Percentiles rank a stretch among this genome's conserved stretches.
phyloP scores from a whole-genome alignment of 2,113 vertebrate species.

The Gnathonemus echidnorhynchus region DNA sequence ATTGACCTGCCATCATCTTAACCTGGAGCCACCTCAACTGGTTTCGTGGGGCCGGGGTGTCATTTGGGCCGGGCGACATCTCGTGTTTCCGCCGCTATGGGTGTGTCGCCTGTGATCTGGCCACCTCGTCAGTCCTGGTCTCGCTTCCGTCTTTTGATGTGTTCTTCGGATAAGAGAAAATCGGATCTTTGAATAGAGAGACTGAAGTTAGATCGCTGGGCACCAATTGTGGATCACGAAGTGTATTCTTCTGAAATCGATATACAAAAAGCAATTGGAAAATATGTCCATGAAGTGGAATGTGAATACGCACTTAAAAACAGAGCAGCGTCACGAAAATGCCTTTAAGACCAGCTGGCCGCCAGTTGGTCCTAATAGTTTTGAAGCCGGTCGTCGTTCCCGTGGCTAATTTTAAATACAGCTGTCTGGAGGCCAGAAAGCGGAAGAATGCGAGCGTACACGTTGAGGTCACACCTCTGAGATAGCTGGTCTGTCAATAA shows the following conservation, averaged over 20 bases:
- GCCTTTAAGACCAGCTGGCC: not conserved
- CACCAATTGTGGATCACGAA: not conserved
- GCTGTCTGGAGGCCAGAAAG: not conserved
- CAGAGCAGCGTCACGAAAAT: not conserved
- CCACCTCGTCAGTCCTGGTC: not conserved
- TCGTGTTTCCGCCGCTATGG: not conserved
- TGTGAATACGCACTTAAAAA: not conserved
- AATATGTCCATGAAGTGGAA: not conserved
- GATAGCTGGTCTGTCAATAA: not conserved
- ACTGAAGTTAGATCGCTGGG: not conserved
- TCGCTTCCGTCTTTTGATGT: not conserved
- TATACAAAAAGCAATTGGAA: not conserved
- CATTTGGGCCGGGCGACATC: not conserved
- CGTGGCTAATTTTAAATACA: not conserved
- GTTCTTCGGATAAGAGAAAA: not conserved
- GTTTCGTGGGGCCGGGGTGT: not conserved
- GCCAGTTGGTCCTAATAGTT: not conserved
- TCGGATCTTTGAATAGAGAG: not conserved
- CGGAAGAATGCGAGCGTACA: not conserved
- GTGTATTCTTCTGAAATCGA: not conserved
- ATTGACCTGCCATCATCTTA: conserved; percentile 26
- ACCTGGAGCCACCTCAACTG: not conserved
- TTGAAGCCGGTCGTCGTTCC: not conserved
- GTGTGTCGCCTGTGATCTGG: not conserved
- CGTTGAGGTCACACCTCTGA: not conserved